phyloP scores from a whole-genome alignment of 2,888 invertebrate genomes.

The Cosmia pyralina region DNA sequence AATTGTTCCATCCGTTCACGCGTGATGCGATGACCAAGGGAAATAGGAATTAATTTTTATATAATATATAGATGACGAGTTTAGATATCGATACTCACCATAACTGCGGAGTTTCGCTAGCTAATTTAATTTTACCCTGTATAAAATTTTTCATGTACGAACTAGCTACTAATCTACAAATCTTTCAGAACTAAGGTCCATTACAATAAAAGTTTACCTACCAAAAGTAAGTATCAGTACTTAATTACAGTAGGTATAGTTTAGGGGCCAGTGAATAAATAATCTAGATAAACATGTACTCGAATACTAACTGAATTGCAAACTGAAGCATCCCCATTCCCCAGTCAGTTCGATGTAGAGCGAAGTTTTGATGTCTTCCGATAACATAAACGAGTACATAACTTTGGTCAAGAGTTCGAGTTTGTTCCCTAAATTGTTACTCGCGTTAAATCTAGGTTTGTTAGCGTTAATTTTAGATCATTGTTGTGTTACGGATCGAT shows the following conservation, averaged over 20 bases:
- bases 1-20: no score
- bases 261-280: not conserved
- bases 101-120: no score
- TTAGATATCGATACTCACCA: no score
- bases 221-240: not conserved
- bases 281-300: not conserved
- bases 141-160: no score
- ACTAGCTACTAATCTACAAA: no score
- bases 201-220: not conserved
- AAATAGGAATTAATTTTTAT: no score
- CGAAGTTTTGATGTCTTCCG: slow-evolving; percentile 32
- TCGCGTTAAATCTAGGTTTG: slow-evolving; percentile 3
- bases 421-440: slow-evolving; percentile 19
- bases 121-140: no score
- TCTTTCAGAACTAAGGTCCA: no score
- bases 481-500: no score
- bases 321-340: slow-evolving; percentile 10
- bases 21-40: no score
- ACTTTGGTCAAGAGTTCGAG: slow-evolving; percentile 29
- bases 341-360: slow-evolving; percentile 10
- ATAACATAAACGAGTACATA: slow-evolving; percentile 43
- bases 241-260: not conserved
- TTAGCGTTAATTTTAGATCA: not conserved
- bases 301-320: not conserved
- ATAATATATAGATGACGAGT: no score